These are phyloP conservation scores for Ammodytes dubius DNA, from an alignment of 2,113 vertebrate species.

Conservation along the genomic window DNA sequence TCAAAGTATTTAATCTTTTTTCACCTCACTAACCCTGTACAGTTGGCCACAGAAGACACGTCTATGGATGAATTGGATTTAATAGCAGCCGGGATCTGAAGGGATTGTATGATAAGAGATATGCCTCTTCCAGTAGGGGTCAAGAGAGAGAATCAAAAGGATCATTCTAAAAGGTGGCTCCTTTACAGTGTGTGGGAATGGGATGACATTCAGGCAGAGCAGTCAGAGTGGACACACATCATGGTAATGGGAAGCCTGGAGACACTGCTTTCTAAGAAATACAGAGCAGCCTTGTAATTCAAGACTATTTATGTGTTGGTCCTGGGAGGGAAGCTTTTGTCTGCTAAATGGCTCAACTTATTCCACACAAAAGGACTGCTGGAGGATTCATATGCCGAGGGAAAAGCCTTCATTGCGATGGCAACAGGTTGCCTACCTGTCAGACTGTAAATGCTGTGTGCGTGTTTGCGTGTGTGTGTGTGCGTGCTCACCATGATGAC, in stretches of 20 bases:
- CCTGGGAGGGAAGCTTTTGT: constrained; percentile 57
- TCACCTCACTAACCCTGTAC: constrained; percentile 48
- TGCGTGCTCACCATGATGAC: constrained; percentile 93
- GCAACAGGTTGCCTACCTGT: constrained; percentile 28
- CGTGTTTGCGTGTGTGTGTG: not conserved
- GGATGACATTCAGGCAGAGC: constrained; percentile 54
- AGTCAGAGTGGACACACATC: constrained; percentile 37
- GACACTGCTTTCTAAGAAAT: constrained; percentile 23
- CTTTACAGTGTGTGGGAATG: constrained; percentile 68
- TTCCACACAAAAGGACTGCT: constrained; percentile 25
- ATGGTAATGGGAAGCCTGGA: constrained; percentile 37
- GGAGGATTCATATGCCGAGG: constrained; percentile 2
- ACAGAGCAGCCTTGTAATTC: constrained; percentile 48
- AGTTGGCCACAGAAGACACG: constrained; percentile 25
- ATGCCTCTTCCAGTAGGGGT: not conserved
- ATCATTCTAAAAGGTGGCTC: constrained; percentile 19
- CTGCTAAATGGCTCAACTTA: constrained; percentile 36
- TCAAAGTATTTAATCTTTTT: constrained; percentile 70
- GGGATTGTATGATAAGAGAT: not conserved
- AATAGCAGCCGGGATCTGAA: constrained; percentile 6
- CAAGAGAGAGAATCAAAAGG: not conserved
- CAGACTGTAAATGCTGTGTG: constrained; percentile 11
- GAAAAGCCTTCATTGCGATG: constrained; percentile 14
- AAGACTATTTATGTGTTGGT: constrained; percentile 54
- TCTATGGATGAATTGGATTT: constrained; percentile 30